Evolutionary conservation across 23 tunicate genomes (phyloP).

Genomic region (Styela plicata): DNA sequence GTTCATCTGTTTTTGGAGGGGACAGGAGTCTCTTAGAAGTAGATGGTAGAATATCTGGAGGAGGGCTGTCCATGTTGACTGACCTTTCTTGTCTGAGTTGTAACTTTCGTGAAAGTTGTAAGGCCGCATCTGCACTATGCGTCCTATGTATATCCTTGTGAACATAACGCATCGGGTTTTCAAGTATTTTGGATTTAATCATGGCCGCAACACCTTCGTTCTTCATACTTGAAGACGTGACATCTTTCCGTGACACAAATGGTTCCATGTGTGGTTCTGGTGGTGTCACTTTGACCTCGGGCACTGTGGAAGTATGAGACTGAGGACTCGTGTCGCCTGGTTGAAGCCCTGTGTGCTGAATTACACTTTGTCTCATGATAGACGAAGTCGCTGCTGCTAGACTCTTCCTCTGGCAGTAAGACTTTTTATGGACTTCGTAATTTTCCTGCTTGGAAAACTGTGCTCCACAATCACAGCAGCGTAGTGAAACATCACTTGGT

Average conservation of each 20-base stretch:
- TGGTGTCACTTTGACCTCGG: not conserved
- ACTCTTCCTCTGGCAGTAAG: constrained; percentile 43
- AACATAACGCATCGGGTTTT: constrained; percentile 13
- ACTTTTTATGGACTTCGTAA: constrained; percentile 49
- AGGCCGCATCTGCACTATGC: constrained; percentile 66
- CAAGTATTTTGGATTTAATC: not conserved
- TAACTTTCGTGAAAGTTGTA: constrained; percentile 21
- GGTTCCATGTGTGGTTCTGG: not conserved
- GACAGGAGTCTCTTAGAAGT: not conserved
- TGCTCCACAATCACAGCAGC: constrained; percentile 68
- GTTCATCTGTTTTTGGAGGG: not conserved
- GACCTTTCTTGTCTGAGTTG: not conserved
- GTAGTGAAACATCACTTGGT: constrained; percentile 1
- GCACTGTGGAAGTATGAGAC: not conserved
- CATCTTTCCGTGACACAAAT: not conserved
- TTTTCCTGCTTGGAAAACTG: constrained; percentile 56
- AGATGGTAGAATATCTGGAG: not conserved
- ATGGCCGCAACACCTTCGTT: not conserved
- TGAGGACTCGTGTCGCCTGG: not conserved
- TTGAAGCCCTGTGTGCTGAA: constrained; percentile 8
- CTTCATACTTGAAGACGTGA: not conserved
- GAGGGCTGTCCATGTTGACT: not conserved
- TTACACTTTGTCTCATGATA: constrained; percentile 14
- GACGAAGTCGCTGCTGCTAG: not conserved
- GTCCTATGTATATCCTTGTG: constrained; percentile 52